Conservation (phyloP, 2,113 vertebrate species). For the Erythrolamprus reginae region DNA sequence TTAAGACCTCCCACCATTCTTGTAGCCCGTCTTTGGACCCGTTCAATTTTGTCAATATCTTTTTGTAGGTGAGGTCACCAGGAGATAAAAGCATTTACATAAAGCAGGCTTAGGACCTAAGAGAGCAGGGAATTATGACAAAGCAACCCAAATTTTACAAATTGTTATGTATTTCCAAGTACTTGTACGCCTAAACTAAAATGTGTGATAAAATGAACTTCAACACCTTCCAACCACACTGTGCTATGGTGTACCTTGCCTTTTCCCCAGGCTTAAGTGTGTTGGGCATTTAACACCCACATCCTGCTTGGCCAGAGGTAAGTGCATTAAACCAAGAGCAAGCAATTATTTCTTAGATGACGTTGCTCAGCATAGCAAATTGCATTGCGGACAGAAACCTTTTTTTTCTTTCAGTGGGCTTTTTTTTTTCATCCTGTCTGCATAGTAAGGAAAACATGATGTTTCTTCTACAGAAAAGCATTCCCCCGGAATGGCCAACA, state of each 20-base stretch:
- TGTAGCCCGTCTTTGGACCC: too few species aligned
- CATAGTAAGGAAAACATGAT: background rate
- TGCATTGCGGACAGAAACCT: background rate
- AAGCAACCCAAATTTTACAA: background rate
- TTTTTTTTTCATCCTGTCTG: slow-evolving; percentile 8
- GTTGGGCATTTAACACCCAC: slow-evolving; percentile 36
- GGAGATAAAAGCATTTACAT: background rate
- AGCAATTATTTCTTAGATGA: slow-evolving; percentile 2
- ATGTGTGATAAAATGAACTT: background rate
- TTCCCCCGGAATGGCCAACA: slow-evolving; percentile 10
- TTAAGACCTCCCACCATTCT: too few species aligned
- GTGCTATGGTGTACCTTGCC: background rate
- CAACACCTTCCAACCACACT: slow-evolving; percentile 30
- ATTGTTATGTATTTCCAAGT: slow-evolving; percentile 2
- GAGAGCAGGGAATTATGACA: background rate
- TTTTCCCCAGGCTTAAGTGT: slow-evolving; percentile 8
- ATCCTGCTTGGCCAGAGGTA: slow-evolving; percentile 35
- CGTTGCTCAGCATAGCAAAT: background rate
- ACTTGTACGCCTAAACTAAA: background rate
- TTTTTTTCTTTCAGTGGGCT: slow-evolving; percentile 8
- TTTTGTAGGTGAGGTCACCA: too few species aligned
- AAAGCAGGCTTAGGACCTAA: background rate
- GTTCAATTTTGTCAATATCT: too few species aligned
- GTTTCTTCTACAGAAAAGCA: background rate
- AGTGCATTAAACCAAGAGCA: slow-evolving; percentile 15